A percentile compares a stretch with the other conserved stretches of the same genome.
Conservation (phyloP, 1,140 invertebrate species). For the Semibalanus balanoides region DNA sequence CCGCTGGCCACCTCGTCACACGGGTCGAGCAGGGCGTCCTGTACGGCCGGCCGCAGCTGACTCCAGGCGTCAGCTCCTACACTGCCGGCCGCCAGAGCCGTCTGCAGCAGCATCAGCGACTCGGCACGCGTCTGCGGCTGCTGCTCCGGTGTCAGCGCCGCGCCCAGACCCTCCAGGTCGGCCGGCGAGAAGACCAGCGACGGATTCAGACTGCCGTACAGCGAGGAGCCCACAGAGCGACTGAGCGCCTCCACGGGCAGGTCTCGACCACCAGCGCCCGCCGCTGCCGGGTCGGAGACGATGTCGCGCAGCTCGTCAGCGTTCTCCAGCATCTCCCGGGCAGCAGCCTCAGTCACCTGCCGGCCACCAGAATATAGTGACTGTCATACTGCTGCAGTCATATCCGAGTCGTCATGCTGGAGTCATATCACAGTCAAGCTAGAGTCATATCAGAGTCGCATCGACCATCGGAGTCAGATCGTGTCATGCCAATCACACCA, state of each 20-base stretch:
- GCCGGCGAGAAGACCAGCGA: background rate
- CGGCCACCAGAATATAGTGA: background rate
- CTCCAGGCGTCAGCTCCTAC: background rate
- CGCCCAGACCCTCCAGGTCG: background rate
- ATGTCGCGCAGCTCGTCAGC: background rate
- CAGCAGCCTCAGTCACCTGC: background rate
- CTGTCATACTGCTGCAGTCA: too few species aligned
- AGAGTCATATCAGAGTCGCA: too few species aligned
- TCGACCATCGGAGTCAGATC: too few species aligned
- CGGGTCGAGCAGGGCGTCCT: background rate
- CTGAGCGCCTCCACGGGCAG: background rate
- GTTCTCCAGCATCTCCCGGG: background rate
- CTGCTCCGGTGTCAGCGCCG: background rate
- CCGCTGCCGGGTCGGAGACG: background rate
- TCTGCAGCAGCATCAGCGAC: background rate
- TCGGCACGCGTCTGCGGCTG: background rate
- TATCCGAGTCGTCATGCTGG: too few species aligned
- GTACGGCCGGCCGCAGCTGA: background rate
- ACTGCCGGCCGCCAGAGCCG: background rate
- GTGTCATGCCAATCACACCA: too few species aligned
- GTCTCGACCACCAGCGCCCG: background rate
- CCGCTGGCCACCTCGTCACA: background rate
- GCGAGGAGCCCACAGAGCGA: background rate
- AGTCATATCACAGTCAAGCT: too few species aligned
- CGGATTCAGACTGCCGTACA: conserved; percentile 1